phyloP scores from a whole-genome alignment of 1,140 invertebrate species.

The Wasmannia auropunctata region DNA sequence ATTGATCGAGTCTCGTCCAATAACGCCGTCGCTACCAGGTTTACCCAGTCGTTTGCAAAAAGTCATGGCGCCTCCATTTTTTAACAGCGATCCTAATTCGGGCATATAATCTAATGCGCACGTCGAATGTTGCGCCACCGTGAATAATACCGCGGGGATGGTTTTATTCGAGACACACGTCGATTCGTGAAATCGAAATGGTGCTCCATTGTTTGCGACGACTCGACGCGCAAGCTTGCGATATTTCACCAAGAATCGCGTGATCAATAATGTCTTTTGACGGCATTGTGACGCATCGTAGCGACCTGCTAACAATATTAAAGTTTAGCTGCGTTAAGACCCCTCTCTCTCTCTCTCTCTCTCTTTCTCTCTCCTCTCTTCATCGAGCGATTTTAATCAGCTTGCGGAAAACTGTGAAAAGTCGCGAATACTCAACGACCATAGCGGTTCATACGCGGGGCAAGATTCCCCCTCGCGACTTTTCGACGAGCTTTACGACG shows the following conservation, averaged over 20 bases:
- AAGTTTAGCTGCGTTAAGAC: conserved; percentile 4
- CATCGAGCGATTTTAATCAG: conserved; percentile 2
- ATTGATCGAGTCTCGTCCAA: conserved; percentile 52
- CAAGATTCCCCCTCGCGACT: neutral
- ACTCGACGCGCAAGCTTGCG: neutral
- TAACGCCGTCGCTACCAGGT: neutral
- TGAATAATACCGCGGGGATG: neutral
- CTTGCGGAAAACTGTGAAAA: neutral
- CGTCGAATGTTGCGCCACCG: neutral
- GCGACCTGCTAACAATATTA: neutral
- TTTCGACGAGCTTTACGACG: conserved; percentile 1
- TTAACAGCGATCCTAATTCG: conserved; percentile 31
- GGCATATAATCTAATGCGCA: conserved; percentile 26
- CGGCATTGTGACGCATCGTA: neutral
- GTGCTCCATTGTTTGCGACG: neutral
- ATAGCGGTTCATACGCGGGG: neutral
- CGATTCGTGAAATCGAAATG: neutral
- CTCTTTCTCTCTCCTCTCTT: too few relatives aligned
- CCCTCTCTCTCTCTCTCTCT: too few relatives aligned
- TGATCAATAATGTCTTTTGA: conserved; percentile 8
- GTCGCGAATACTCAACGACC: neutral
- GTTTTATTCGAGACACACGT: conserved; percentile 19
- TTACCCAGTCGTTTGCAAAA: neutral
- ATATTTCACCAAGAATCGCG: conserved; percentile 51
- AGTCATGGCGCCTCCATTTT: conserved; percentile 12